Percentiles rank a stretch among this genome's conserved stretches.
phyloP scores from a whole-genome alignment of 2,888 invertebrate genomes.

The Pachymerium ferrugineum region DNA sequence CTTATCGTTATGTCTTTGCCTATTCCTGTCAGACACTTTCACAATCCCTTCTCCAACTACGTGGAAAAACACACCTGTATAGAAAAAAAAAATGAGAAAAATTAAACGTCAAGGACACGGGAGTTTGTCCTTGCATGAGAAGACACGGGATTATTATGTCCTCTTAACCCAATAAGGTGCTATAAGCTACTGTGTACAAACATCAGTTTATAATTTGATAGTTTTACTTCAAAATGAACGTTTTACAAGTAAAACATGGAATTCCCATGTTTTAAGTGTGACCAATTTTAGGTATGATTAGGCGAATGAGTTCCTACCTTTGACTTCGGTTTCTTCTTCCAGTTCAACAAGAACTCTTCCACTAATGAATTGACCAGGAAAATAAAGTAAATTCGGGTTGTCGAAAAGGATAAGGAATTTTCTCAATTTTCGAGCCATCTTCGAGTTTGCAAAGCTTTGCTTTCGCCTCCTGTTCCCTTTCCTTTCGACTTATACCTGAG shows the following conservation, averaged over 20 bases:
- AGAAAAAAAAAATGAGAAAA: slow-evolving; percentile 31
- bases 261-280: too few relatives aligned
- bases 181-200: too few relatives aligned
- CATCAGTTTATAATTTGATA: too few relatives aligned
- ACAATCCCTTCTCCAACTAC: slow-evolving; percentile 92
- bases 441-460: neutral
- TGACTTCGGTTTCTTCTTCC: slow-evolving; percentile 85
- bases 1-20: slow-evolving; percentile 79
- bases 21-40: slow-evolving; percentile 71
- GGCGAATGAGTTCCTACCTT: too few relatives aligned
- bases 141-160: neutral
- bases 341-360: slow-evolving; percentile 86
- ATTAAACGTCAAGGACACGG: neutral
- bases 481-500: neutral
- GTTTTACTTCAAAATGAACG: too few relatives aligned
- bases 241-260: too few relatives aligned
- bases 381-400: slow-evolving; percentile 84
- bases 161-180: neutral
- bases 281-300: too few relatives aligned
- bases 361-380: slow-evolving; percentile 87
- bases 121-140: neutral
- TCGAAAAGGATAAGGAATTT: slow-evolving; percentile 92
- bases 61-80: slow-evolving; percentile 81
- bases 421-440: slow-evolving; percentile 62
- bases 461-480: neutral